These are phyloP conservation scores for Drosophila nigrodunni DNA, from an alignment of 1,140 invertebrate genomes.

Conservation along the genomic window DNA sequence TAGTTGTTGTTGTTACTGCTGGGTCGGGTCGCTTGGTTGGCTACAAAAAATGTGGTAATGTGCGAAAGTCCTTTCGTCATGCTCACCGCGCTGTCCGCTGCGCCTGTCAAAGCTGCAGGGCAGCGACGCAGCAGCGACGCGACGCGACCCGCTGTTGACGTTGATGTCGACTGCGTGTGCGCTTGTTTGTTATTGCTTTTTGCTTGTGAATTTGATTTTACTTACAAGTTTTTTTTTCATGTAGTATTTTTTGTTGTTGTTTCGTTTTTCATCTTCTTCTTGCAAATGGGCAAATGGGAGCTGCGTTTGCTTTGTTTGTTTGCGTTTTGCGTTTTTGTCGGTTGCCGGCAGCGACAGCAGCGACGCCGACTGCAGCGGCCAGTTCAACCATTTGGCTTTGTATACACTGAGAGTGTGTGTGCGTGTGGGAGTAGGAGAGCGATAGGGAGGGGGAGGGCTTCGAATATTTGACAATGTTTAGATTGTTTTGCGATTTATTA, in stretches of 20 bases:
- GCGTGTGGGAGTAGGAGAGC: neutral
- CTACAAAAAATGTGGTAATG: conserved; percentile 75
- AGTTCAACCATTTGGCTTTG: conserved; percentile 44
- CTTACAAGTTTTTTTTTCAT: conserved; percentile 57
- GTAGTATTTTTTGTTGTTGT: conserved; percentile 19
- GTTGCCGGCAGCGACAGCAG: conserved; percentile 52
- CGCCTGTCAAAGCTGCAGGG: conserved; percentile 53
- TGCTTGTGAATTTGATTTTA: conserved; percentile 75
- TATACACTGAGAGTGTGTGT: conserved; percentile 7
- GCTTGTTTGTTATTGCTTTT: conserved; percentile 42
- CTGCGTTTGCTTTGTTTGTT: conserved; percentile 63
- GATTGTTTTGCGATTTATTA: conserved; percentile 47
- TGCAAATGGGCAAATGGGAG: conserved; percentile 61
- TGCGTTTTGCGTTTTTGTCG: conserved; percentile 58
- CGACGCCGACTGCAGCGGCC: conserved; percentile 19
- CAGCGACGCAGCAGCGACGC: conserved; percentile 10
- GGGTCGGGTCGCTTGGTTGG: conserved; percentile 43
- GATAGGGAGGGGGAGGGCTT: neutral
- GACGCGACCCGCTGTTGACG: conserved; percentile 11
- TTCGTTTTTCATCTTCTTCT: conserved; percentile 20
- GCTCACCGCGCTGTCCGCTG: conserved; percentile 62
- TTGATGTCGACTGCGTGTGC: conserved; percentile 42
- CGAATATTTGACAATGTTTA: conserved; percentile 44
- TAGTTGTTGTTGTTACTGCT: no score
- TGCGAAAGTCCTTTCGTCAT: conserved; percentile 83